Evolutionary conservation across 2,113 vertebrate genomes (phyloP).

Genomic region (Chaetorhynchus papuensis): DNA sequence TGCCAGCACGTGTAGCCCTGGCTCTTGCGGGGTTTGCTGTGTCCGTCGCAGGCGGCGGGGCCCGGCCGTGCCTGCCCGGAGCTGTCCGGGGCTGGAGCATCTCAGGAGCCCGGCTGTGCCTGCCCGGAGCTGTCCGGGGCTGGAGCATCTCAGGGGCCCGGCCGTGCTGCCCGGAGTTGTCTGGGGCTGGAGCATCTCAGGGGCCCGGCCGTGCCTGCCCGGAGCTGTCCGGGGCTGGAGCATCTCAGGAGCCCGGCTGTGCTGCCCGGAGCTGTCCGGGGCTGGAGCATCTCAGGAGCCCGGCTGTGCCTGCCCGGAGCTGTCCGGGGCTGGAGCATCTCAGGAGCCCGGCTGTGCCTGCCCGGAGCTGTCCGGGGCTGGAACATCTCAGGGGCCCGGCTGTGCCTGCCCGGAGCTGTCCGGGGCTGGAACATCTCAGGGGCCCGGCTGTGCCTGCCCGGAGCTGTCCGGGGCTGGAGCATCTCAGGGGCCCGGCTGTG

Average conservation of each 20-base stretch:
- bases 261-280: neutral
- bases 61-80: neutral
- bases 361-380: no score
- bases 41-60: fast-evolving
- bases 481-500: no score
- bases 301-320: neutral
- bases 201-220: fast-evolving
- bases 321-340: neutral
- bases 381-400: no score
- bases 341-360: no score
- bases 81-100: neutral
- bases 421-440: no score
- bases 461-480: no score
- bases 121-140: neutral
- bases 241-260: fast-evolving
- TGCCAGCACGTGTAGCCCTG: neutral
- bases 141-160: fast-evolving
- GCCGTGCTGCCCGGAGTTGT: neutral
- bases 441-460: no score
- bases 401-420: no score
- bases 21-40: neutral
- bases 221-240: neutral
- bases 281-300: neutral
- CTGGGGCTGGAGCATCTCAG: neutral
- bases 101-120: neutral